Evolutionary conservation across 2,888 invertebrate species (phyloP), one percentile per base, ranked within the genome.

Genomic region (Conops quadrifasciatus): DNA sequence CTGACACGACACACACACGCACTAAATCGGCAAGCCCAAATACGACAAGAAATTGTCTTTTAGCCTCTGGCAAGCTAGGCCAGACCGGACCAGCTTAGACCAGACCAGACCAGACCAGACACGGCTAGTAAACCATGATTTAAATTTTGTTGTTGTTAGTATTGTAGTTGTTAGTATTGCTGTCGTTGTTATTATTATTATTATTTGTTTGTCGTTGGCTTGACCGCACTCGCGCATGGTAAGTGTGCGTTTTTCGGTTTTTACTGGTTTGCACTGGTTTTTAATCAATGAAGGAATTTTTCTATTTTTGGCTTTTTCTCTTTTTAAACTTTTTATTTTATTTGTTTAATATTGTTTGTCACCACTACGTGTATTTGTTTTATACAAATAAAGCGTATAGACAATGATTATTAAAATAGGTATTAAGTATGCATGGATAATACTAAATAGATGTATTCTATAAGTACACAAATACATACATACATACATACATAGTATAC

Each of bases 201-300:
- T 15, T 7, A 58, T 9, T 58, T 58, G 58, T 36, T 36, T 4
- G 9, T 36, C n/a, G n/a, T n/a, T n/a, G n/a, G n/a, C 9, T 36
- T 36, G 36, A 36, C 36, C 36, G 9, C 28, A 26, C 28, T 59
- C 28, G 59, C 62, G 16, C 28, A 9, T 16, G 28, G 30, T 24
- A 21, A 16, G n/a, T 47, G 36, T 59, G 59, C 26, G 59, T 64
- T 75, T 72, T 73, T 71, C 74, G 71, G 78, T 78, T 82, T 76
- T 76, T 79, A 80, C 82, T 80, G 82, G 82, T 82, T 82, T 78
- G 75, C 75, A 74, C 77, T 75, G 74, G 79, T 72, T 78, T 73
- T 75, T 74, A 64, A 73, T 75, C 47, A 58, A 56, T 70, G 30
- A 19, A 62, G 43, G 36, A 36, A 36, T 36, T 36, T 36, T 36